phyloP scores from a whole-genome alignment of 2,888 invertebrate species.

The Chloroclysta siterata region DNA sequence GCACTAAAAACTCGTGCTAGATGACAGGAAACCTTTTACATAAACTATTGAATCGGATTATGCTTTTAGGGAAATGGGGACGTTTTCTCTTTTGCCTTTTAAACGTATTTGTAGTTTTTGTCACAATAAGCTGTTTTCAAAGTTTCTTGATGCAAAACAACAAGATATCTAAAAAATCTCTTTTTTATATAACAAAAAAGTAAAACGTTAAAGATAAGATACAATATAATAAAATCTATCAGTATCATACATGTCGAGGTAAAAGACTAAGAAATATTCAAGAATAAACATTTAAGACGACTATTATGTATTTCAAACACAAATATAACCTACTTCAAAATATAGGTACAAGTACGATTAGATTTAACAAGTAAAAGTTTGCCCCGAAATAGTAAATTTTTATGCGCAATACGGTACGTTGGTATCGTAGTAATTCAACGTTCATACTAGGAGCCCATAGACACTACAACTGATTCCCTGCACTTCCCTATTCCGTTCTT shows the following conservation, averaged over 20 bases:
- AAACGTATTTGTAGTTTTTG: slow-evolving; percentile 21
- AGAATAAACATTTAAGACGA: too few species aligned
- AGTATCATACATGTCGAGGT: too few species aligned
- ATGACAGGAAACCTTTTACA: slow-evolving; percentile 32
- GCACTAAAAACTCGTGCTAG: slow-evolving; percentile 11
- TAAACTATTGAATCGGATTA: slow-evolving; percentile 44
- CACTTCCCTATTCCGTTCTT: slow-evolving; percentile 8
- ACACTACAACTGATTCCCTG: slow-evolving; percentile 21
- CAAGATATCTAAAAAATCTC: not conserved
- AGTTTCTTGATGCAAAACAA: not conserved
- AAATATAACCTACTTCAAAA: too few species aligned
- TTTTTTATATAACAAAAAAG: too few species aligned
- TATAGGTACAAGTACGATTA: too few species aligned
- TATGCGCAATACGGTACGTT: too few species aligned
- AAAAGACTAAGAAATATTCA: too few species aligned
- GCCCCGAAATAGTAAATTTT: too few species aligned
- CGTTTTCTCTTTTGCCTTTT: slow-evolving; percentile 27
- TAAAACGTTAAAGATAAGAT: too few species aligned
- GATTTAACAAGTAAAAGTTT: too few species aligned
- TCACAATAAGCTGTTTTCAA: slow-evolving; percentile 2
- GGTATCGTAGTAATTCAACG: not conserved
- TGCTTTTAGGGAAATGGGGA: slow-evolving; percentile 41
- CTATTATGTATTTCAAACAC: too few species aligned
- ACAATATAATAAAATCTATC: too few species aligned
- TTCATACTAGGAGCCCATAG: not conserved